A percentile compares a stretch with the other conserved stretches of the same genome.
phyloP scores from a whole-genome alignment of 2,888 invertebrate species.

The Scaptomyza polygonia region DNA sequence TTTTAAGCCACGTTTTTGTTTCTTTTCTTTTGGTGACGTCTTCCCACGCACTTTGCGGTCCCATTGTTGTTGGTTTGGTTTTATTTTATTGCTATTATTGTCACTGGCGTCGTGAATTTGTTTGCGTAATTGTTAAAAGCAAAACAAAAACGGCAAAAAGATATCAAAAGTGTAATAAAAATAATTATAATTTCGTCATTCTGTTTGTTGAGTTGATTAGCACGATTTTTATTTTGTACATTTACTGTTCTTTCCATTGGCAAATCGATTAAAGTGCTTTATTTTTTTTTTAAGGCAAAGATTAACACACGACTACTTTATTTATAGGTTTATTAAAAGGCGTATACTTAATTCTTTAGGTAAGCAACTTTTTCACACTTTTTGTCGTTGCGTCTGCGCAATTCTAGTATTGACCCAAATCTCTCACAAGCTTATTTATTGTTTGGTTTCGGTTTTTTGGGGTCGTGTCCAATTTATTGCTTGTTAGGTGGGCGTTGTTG shows the following conservation, averaged over 20 bases:
- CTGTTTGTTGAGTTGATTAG: slow-evolving; percentile 46
- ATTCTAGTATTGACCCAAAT: slow-evolving; percentile 69
- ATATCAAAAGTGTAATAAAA: slow-evolving; percentile 21
- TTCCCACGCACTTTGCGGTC: slow-evolving; percentile 70
- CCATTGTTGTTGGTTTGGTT: slow-evolving; percentile 18
- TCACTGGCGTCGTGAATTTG: slow-evolving; percentile 49
- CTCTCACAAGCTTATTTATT: slow-evolving; percentile 24
- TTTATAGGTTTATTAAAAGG: no score
- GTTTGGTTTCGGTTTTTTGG: slow-evolving; percentile 9
- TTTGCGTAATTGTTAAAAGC: slow-evolving; percentile 68
- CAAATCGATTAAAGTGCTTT: background rate
- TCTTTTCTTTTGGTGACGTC: slow-evolving; percentile 27
- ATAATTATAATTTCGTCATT: slow-evolving; percentile 59
- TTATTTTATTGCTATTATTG: slow-evolving; percentile 20
- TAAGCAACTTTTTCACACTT: slow-evolving; percentile 18
- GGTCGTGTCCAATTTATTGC: slow-evolving; percentile 52
- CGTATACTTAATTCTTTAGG: background rate
- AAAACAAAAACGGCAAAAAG: slow-evolving; percentile 15
- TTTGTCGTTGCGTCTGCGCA: slow-evolving; percentile 57
- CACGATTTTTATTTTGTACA: slow-evolving; percentile 23
- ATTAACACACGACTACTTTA: no score
- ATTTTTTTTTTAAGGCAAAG: no score
- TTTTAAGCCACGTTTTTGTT: slow-evolving; percentile 23
- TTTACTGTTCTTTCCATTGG: slow-evolving; percentile 5
- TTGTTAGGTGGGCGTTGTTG: slow-evolving; percentile 51